Evolutionary conservation across 2,888 invertebrate genomes (phyloP).

Genomic region (Colletes collaris): DNA sequence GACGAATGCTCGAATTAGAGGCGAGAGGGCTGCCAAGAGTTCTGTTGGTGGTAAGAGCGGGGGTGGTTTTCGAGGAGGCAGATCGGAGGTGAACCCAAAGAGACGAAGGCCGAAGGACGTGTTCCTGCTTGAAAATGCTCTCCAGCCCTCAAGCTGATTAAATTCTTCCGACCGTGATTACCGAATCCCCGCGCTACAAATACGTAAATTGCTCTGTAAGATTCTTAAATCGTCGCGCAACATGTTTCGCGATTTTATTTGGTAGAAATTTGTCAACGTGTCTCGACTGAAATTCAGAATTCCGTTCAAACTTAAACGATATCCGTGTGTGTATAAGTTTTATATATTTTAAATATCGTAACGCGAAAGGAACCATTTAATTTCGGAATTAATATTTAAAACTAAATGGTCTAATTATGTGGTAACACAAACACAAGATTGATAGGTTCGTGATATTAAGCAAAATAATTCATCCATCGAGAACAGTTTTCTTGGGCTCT

Average conservation of each 20-base stretch:
- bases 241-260: not conserved
- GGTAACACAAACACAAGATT: no score
- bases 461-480: no score
- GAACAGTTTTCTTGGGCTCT: no score
- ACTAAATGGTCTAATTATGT: no score
- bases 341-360: no score
- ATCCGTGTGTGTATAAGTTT: no score
- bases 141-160: conserved; percentile 62
- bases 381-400: no score
- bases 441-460: no score
- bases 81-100: conserved; percentile 61
- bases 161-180: conserved; percentile 64
- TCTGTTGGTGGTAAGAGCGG: conserved; percentile 37
- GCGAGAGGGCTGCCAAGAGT: conserved; percentile 65
- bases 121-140: conserved; percentile 58
- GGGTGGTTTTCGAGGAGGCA: conserved; percentile 37
- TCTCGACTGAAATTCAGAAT: no score
- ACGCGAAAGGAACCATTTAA: no score
- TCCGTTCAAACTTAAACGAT: no score
- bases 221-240: conserved; percentile 38
- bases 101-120: conserved; percentile 53
- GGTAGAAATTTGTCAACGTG: no score
- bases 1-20: conserved; percentile 74
- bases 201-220: conserved; percentile 39
- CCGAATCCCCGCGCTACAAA: conserved; percentile 32